Evolutionary conservation across 2,113 vertebrate genomes (phyloP).

Genomic region (Poecilia latipinna): DNA sequence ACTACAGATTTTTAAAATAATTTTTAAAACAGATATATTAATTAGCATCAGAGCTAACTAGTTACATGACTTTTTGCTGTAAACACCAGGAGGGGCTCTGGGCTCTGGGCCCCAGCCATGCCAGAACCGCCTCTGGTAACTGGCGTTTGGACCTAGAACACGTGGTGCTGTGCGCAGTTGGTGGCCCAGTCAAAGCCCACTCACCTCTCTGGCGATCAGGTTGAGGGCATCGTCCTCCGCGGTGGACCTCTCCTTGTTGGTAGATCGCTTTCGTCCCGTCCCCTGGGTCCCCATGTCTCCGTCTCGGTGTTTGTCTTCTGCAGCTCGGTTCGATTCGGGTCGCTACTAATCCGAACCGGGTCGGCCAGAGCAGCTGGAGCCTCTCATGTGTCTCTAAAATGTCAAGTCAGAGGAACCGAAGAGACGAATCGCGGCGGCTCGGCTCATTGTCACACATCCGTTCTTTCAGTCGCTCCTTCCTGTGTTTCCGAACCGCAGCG

Average conservation of each 20-base stretch:
- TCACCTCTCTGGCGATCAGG: slow-evolving; percentile 92
- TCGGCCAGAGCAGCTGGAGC: background rate
- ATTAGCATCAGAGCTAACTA: no score
- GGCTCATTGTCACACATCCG: slow-evolving; percentile 71
- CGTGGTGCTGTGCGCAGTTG: background rate
- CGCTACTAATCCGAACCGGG: slow-evolving; percentile 11
- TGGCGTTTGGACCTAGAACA: background rate
- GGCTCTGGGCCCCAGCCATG: background rate
- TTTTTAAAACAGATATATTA: no score
- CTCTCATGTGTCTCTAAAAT: slow-evolving; percentile 26
- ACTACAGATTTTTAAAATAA: no score
- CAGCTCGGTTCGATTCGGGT: background rate
- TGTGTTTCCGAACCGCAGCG: slow-evolving; percentile 43
- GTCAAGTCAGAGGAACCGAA: background rate
- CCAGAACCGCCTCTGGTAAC: background rate
- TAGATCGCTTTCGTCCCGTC: slow-evolving; percentile 87
- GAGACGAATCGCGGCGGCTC: slow-evolving; percentile 1
- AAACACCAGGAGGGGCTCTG: no score
- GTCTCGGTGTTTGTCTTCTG: background rate
- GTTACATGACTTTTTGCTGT: no score
- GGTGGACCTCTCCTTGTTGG: slow-evolving; percentile 87
- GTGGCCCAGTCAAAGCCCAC: slow-evolving; percentile 16
- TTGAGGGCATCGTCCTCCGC: slow-evolving; percentile 92
- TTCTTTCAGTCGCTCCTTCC: slow-evolving; percentile 62
- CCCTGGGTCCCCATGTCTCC: slow-evolving; percentile 89